phyloP scores from a whole-genome alignment of 1,140 invertebrate species.

The Drosophila teissieri region DNA sequence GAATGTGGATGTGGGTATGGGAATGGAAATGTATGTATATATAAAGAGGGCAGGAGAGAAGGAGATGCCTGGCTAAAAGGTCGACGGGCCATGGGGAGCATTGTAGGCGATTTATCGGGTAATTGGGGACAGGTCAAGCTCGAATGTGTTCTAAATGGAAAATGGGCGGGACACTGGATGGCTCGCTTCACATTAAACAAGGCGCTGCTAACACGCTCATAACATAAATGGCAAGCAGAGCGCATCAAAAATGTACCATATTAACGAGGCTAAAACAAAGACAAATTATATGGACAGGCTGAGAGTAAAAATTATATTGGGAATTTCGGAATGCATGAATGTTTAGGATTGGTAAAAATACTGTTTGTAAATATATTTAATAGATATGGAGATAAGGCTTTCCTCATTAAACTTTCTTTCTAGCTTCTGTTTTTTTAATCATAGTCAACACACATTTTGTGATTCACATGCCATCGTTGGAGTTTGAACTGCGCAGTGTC shows the following conservation, averaged over 20 bases:
- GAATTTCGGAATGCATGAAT: no score
- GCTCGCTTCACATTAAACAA: not conserved
- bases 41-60: no score
- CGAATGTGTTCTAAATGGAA: not conserved
- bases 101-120: slow-evolving; percentile 26
- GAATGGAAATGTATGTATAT: no score
- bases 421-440: no score
- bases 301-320: no score
- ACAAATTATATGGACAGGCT: no score
- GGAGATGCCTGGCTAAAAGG: not conserved
- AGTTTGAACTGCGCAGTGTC: slow-evolving; percentile 8
- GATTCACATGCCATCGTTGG: slow-evolving; percentile 12
- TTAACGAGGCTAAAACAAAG: not conserved
- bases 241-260: not conserved
- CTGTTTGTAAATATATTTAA: no score
- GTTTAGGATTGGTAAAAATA: no score
- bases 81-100: not conserved
- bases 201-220: not conserved
- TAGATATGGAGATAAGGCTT: no score
- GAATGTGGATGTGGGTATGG: no score
- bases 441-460: not conserved
- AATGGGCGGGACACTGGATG: not conserved
- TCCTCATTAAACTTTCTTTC: no score
- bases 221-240: not conserved
- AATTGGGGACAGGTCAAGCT: slow-evolving; percentile 8